Conservation (phyloP, 2,888 invertebrate species). For the Therioaphis trifolii region DNA sequence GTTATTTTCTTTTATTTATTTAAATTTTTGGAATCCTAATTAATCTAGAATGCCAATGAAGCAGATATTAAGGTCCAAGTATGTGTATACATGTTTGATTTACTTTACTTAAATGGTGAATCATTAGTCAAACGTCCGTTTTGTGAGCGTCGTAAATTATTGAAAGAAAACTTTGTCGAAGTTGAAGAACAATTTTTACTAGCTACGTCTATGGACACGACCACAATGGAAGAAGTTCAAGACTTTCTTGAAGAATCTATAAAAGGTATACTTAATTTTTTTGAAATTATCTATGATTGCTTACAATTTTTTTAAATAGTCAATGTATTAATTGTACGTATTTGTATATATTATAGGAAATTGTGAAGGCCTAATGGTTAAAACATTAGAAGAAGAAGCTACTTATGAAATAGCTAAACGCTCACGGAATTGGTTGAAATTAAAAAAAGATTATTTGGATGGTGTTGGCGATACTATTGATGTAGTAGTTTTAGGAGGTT, state of each 20-base stretch:
- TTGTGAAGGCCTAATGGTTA: constrained; percentile 99
- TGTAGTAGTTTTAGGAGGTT: constrained; percentile 94
- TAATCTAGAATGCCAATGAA: constrained; percentile 77
- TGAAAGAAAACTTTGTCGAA: constrained; percentile 79
- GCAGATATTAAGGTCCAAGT: constrained; percentile 87
- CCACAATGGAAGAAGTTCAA: constrained; percentile 89
- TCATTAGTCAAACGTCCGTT: constrained; percentile 85
- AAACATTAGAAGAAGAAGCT: constrained; percentile 88
- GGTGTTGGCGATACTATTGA: constrained; percentile 97
- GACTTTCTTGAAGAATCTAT: constrained; percentile 94
- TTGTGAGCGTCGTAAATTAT: constrained; percentile 77
- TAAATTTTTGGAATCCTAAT: constrained; percentile 7
- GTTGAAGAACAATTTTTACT: constrained; percentile 87
- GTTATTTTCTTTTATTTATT: background rate
- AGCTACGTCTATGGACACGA: constrained; percentile 85
- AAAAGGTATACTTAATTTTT: constrained; percentile 81
- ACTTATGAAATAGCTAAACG: constrained; percentile 97
- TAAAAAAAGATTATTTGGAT: constrained; percentile 98
- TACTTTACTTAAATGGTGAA: constrained; percentile 89
- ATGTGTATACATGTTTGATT: constrained; percentile 96
- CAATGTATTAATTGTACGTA: background rate
- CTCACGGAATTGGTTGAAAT: constrained; percentile 92
- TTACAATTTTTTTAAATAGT: constrained; percentile 64
- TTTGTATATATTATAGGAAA: constrained; percentile 80
- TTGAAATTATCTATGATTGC: too few relatives aligned